A percentile compares a stretch with the other conserved stretches of the same genome.
phyloP scores from a whole-genome alignment of 2,113 vertebrate genomes.

The Pardalotus punctatus region DNA sequence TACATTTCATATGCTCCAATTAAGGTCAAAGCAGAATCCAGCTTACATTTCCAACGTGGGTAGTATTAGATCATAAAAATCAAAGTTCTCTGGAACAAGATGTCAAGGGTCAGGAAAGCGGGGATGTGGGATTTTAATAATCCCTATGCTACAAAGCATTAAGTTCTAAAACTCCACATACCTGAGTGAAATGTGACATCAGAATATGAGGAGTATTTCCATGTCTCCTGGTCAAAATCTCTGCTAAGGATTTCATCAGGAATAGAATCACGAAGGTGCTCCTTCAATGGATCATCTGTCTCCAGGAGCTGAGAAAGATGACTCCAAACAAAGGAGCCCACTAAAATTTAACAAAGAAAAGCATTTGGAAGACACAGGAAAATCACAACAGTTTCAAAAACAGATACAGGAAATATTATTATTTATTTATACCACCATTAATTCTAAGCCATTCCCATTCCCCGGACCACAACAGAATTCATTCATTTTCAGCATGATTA shows the following conservation, averaged over 20 bases:
- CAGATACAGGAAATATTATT: background rate
- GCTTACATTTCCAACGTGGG: background rate
- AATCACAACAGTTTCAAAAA: background rate
- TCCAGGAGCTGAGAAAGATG: slow-evolving; percentile 84
- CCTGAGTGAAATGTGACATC: slow-evolving; percentile 80
- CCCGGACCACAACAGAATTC: background rate
- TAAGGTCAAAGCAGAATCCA: background rate
- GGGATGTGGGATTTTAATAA: background rate
- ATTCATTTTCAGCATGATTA: background rate
- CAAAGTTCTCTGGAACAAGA: background rate
- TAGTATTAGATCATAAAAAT: background rate
- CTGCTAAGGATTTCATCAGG: slow-evolving; percentile 83
- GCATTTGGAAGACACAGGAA: background rate
- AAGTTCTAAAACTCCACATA: slow-evolving; percentile 18
- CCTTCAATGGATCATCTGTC: slow-evolving; percentile 83
- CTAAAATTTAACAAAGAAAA: slow-evolving; percentile 54
- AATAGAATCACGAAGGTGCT: slow-evolving; percentile 72
- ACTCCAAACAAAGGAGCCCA: slow-evolving; percentile 90
- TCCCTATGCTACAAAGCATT: background rate
- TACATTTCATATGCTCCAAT: background rate
- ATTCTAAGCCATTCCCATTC: background rate
- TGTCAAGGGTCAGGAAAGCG: background rate
- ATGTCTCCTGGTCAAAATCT: slow-evolving; percentile 80
- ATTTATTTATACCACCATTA: background rate
- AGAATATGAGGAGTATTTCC: slow-evolving; percentile 87